Evolutionary conservation across 2,797 vertebrate genomes (phyloP), one percentile per base, ranked within the genome.

Genomic region (Lagocephalus sceleratus): DNA sequence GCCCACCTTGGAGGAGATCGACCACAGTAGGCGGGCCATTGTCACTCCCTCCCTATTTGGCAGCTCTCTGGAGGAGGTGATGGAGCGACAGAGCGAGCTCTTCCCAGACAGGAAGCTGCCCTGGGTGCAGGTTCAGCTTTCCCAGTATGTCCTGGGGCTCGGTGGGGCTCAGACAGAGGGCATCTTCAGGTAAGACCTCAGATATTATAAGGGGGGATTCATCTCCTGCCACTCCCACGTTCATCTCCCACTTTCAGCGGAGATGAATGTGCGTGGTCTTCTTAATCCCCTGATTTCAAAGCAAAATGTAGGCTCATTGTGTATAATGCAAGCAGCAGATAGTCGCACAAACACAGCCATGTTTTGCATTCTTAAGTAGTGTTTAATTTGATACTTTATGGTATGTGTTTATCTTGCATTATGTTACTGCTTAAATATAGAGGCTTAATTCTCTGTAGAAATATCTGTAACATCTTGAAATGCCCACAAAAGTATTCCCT

Each of bases 41-140:
- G 19, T 95, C 54, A 96, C 92, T 0, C 94, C 94, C 0, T 96
- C 94, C 0, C 89, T 96, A 66, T 96, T 96, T 0, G 94, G 94
- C 70, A 95, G 94, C 50, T 94, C 94, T 20, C 81, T 96, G 79
- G 92, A 95, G 61, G 94, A 96, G 68, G 94, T 96, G 59, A 95
- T 96, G 94, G 87, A 92, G 76, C 81, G 94, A 59, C 94, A 96
- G 82, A 91, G 87, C 6, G 90, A 93, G 55, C 86, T 91, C 46
- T 95, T 91, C 79, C 94, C 94, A 0, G 90, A 91, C 54, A 90
- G 91, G 62, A 93, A 90, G 57, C 85, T 96, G 71, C 94, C 94
- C 22, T 96, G 94, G 94, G 94, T 94, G 63, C 94, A 96, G 79
- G 94, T 93, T 5, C 94, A 94, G 85, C 91, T 96, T 0, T 95